Evolutionary conservation across 2,113 vertebrate genomes (phyloP), one percentile per base, ranked within the genome.

Genomic region (Xiphophorus couchianus): DNA sequence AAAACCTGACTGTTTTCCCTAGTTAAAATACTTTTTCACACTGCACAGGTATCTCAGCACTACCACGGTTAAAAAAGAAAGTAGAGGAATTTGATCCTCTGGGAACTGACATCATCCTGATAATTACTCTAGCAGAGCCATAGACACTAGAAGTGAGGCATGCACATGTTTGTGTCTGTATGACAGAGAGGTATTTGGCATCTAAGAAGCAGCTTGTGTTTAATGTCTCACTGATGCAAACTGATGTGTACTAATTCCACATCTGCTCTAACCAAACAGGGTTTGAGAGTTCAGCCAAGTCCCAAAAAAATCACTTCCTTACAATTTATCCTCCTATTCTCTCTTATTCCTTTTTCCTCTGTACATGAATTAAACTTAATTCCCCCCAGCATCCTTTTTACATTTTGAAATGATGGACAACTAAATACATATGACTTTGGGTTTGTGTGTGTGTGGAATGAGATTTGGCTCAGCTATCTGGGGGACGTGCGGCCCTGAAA

Each of bases 191-290:
- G 74, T 71, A 84, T 86, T 88, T 91, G 87, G 83, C 85, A 86
- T 84, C 76, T 80, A 81, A 87, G 69, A n/a, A 12, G 83, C 70
- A 80, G 82, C 88, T 84, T 71, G 61, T 93, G 92, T 88, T 94
- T 75, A 89, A 37, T 65, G 81, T 93, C 93, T 92, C 62, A 3
- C 84, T 94, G 91, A 94, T 94, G 74, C 78, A 88, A 92, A 86
- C 88, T 92, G 93, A 94, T 90, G 90, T 90, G 90, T 79, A 84
- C 90, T 92, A 93, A 93, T 92, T 92, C 86, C 92, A 89, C 92
- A 94, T 94, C 92, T 93, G 92, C 82, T 91, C 75, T 82, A 86
- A 87, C 86, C 85, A 92, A 93, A 93, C 90, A 89, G 79, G 84
- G 69, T 81, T 79, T 2, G 3, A 85, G 84, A 88, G 90, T 91